Conservation (phyloP, 1,140 invertebrate genomes). For the Batillaria attramentaria region DNA sequence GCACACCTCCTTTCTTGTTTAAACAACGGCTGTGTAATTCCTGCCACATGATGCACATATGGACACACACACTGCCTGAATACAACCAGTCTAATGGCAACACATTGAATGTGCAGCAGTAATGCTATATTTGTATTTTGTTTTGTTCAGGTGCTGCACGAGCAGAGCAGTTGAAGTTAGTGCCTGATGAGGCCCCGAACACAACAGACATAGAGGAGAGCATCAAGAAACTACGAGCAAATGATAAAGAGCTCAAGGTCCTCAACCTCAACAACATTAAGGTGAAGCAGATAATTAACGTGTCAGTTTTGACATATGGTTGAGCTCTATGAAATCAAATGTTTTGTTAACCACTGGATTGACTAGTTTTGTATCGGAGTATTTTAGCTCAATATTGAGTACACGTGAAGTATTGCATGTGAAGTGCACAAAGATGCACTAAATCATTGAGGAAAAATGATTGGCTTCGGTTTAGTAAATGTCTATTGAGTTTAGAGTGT, state of each 20-base stretch:
- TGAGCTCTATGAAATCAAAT: not conserved
- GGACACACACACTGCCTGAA: not conserved
- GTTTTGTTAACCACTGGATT: no score
- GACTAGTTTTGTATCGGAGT: not conserved
- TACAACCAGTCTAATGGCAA: not conserved
- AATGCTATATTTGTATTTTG: not conserved
- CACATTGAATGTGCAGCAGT: not conserved
- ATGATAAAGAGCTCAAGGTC: conserved; percentile 81
- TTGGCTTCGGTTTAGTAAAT: not conserved
- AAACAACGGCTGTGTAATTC: not conserved
- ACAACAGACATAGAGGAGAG: conserved; percentile 93
- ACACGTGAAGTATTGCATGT: not conserved
- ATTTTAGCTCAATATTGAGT: not conserved
- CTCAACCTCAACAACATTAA: conserved; percentile 71
- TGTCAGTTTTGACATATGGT: no score
- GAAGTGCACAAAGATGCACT: not conserved
- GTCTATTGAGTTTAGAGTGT: not conserved
- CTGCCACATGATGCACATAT: not conserved
- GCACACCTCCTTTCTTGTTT: not conserved
- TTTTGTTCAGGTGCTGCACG: conserved; percentile 86
- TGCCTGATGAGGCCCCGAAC: conserved; percentile 92
- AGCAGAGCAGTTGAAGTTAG: conserved; percentile 91
- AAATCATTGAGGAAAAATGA: not conserved
- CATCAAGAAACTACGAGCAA: conserved; percentile 87
- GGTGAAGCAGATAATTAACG: conserved; percentile 59